Percentiles rank a stretch among this genome's conserved stretches.
These are phyloP conservation scores for Planiliza haematocheilus DNA, from an alignment of 2,113 vertebrate species.

Conservation along the genomic window DNA sequence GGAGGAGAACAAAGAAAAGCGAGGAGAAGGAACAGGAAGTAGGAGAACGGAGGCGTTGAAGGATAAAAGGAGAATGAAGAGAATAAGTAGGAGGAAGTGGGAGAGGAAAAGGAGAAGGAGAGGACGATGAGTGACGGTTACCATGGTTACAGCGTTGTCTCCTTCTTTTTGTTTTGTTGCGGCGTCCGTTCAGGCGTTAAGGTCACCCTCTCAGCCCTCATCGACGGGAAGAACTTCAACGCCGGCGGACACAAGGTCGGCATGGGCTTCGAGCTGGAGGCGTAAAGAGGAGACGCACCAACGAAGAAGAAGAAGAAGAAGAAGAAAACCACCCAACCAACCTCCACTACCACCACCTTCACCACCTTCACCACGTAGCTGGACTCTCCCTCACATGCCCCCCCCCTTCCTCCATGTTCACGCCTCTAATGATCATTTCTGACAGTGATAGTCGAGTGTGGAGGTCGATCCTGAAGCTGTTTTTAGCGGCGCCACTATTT, in stretches of 20 bases:
- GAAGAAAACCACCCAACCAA: constrained; percentile 11
- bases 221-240: constrained; percentile 96
- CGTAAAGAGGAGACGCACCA: constrained; percentile 71
- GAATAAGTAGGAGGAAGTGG: too few species aligned
- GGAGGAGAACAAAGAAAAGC: too few species aligned
- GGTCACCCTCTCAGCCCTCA: constrained; percentile 92
- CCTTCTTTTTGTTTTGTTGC: too few species aligned
- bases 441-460: constrained; percentile 41
- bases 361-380: constrained; percentile 14
- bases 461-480: constrained; percentile 32
- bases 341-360: constrained; percentile 2
- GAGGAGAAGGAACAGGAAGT: too few species aligned
- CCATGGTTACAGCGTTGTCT: too few species aligned
- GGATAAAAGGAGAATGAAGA: too few species aligned
- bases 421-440: constrained; percentile 36
- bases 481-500: constrained; percentile 43
- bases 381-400: constrained; percentile 10
- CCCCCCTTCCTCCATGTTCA: not conserved
- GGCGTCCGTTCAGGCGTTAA: constrained; percentile 90
- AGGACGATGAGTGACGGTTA: too few species aligned
- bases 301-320: constrained; percentile 24
- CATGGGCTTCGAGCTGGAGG: constrained; percentile 96
- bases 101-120: too few species aligned
- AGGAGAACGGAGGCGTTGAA: too few species aligned
- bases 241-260: constrained; percentile 96